These are phyloP conservation scores for Betta splendens DNA, from an alignment of 2,797 vertebrate species.

Conservation along the genomic window DNA sequence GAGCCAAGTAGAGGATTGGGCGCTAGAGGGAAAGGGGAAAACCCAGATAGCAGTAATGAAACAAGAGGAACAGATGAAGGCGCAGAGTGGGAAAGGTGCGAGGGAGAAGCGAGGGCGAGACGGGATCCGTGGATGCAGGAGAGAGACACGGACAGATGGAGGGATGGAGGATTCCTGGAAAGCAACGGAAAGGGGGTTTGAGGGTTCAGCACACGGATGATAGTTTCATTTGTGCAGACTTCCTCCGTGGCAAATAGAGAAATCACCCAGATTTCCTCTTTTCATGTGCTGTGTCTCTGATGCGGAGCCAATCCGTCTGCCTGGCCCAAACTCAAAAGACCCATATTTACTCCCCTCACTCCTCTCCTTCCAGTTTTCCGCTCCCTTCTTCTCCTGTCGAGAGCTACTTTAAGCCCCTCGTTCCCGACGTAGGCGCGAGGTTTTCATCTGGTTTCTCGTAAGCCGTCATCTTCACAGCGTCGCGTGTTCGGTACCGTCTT, in stretches of 20 bases:
- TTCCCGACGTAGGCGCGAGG: constrained; percentile 25
- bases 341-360: constrained; percentile 56
- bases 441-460: constrained; percentile 36
- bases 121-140: constrained; percentile 9
- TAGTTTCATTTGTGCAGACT: constrained; percentile 59
- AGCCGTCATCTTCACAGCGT: constrained; percentile 26
- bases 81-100: constrained; percentile 35
- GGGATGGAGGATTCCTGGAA: constrained; percentile 50
- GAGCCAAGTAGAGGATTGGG: constrained; percentile 38
- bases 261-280: constrained; percentile 67
- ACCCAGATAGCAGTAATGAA: constrained; percentile 57
- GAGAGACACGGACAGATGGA: constrained; percentile 32
- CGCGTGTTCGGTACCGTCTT: constrained; percentile 5
- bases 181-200: constrained; percentile 16
- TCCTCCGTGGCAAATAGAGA: constrained; percentile 61
- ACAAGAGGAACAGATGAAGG: constrained; percentile 55
- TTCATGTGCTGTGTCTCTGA: constrained; percentile 67
- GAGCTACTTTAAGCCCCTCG: constrained; percentile 43
- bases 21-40: constrained; percentile 35
- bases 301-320: constrained; percentile 67
- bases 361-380: constrained; percentile 24
- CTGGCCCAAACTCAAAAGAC: constrained; percentile 67
- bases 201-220: constrained; percentile 41
- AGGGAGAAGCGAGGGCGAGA: constrained; percentile 23
- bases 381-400: constrained; percentile 26